These are phyloP conservation scores for Pyrgus malvae DNA, from an alignment of 2,888 invertebrate genomes.

Conservation along the genomic window DNA sequence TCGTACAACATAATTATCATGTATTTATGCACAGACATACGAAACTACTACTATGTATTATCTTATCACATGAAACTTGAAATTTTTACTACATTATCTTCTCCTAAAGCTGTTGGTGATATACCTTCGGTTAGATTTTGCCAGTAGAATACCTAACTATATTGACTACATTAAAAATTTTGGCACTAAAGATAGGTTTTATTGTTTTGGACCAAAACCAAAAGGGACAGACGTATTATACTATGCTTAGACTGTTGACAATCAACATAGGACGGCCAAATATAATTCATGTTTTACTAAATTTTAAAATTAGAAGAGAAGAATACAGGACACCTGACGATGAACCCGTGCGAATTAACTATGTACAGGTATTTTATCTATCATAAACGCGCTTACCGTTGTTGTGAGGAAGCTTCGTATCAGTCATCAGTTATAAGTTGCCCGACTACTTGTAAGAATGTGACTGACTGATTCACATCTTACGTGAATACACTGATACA, in stretches of 20 bases:
- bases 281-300: not conserved
- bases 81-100: not conserved
- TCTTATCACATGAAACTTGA: constrained; percentile 9
- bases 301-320: not conserved
- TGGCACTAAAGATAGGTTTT: constrained; percentile 13
- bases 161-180: constrained; percentile 1
- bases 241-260: constrained; percentile 10
- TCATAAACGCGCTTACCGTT: too few species aligned
- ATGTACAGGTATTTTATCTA: too few species aligned
- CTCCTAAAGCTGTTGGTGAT: not conserved
- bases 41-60: not conserved
- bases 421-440: too few species aligned
- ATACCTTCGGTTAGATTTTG: not conserved
- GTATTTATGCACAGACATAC: not conserved
- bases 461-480: too few species aligned
- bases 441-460: too few species aligned
- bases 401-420: too few species aligned
- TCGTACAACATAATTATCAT: not conserved
- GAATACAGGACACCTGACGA: too few species aligned
- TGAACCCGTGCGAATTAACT: too few species aligned
- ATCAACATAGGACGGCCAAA: constrained; percentile 19
- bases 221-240: constrained; percentile 2
- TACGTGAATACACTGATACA: too few species aligned
- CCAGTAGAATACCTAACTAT: not conserved
- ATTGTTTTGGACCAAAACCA: constrained; percentile 7